phyloP scores from a whole-genome alignment of 2,888 invertebrate species.

The Apocheima hispidaria region DNA sequence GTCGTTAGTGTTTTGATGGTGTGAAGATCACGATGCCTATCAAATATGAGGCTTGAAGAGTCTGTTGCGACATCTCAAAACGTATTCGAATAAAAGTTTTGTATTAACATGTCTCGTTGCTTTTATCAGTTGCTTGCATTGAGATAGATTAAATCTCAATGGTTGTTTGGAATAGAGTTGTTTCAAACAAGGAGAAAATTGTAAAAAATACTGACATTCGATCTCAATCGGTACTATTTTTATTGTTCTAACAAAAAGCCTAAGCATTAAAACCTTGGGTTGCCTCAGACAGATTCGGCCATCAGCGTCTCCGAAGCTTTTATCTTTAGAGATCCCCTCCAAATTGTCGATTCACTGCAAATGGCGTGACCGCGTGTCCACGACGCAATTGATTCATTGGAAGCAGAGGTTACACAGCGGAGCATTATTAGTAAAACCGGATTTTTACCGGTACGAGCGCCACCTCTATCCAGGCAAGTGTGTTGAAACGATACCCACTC shows the following conservation, averaged over 20 bases:
- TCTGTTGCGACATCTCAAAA: constrained; percentile 30
- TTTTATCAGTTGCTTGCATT: background rate
- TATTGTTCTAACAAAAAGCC: background rate
- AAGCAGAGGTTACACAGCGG: constrained; percentile 53
- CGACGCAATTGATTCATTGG: constrained; percentile 53
- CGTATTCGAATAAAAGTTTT: background rate
- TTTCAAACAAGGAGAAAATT: background rate
- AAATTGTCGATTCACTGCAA: constrained; percentile 37
- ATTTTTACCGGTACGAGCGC: constrained; percentile 64
- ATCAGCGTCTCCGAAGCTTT: constrained; percentile 15
- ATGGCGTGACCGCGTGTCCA: constrained; percentile 45
- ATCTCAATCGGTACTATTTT: background rate
- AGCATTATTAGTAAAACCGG: constrained; percentile 61
- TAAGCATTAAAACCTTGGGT: constrained; percentile 4
- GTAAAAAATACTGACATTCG: background rate
- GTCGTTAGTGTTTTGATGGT: constrained; percentile 44
- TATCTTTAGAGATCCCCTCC: constrained; percentile 28
- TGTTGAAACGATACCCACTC: constrained; percentile 81
- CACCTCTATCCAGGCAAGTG: constrained; percentile 65
- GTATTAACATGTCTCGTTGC: background rate
- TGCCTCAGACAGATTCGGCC: constrained; percentile 24
- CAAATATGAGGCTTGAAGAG: constrained; percentile 37
- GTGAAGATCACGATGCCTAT: constrained; percentile 42
- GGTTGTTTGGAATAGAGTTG: background rate
- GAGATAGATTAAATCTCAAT: no score